Conservation (phyloP, 2,113 vertebrate species). For the Gadus macrocephalus region DNA sequence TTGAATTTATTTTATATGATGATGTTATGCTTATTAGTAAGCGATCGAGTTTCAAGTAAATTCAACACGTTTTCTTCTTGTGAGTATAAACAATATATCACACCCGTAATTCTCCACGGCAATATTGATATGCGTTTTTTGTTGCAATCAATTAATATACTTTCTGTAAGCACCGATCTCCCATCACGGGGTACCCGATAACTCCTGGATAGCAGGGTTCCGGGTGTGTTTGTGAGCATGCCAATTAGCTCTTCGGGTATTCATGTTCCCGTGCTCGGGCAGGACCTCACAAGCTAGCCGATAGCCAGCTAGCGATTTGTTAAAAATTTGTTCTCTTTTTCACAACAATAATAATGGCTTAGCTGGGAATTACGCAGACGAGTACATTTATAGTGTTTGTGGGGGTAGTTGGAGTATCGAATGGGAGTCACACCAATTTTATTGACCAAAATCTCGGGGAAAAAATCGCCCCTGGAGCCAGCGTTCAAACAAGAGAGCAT, state of each 20-base stretch:
- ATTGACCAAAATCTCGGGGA: too few relatives aligned
- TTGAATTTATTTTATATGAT: not conserved
- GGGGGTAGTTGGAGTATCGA: not conserved
- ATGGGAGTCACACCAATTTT: too few relatives aligned
- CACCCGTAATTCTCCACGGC: too few relatives aligned
- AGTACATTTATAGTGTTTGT: not conserved
- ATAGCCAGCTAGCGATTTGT: constrained; percentile 37
- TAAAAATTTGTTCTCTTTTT: constrained; percentile 4
- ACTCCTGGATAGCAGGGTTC: constrained; percentile 25
- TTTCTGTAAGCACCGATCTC: too few relatives aligned
- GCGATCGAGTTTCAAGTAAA: too few relatives aligned
- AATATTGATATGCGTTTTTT: too few relatives aligned
- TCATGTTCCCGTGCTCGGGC: constrained; percentile 70
- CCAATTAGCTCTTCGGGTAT: constrained; percentile 57
- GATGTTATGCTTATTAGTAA: not conserved
- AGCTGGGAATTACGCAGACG: not conserved
- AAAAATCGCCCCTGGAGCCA: not conserved
- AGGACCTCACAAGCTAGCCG: constrained; percentile 50
- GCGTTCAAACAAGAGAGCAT: constrained; percentile 38
- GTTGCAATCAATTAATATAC: too few relatives aligned
- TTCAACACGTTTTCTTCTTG: too few relatives aligned
- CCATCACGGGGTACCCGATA: too few relatives aligned
- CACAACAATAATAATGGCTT: not conserved
- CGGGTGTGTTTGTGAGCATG: constrained; percentile 38
- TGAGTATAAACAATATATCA: not conserved